Conservation (phyloP, 2,113 vertebrate species). For the Corvus hawaiiensis region DNA sequence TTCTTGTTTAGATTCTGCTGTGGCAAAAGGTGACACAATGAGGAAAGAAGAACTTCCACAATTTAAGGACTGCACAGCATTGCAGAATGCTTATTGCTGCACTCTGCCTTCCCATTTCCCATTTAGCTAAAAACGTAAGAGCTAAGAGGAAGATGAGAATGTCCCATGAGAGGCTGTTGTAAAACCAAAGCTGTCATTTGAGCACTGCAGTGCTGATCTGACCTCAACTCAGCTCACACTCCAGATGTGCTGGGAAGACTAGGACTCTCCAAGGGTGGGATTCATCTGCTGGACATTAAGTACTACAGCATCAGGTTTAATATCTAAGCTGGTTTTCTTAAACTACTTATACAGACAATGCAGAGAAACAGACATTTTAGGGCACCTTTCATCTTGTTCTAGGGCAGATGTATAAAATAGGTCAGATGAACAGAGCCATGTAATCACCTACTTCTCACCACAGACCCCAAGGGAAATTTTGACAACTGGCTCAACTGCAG, state of each 20-base stretch:
- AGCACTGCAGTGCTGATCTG: background rate
- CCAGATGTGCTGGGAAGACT: background rate
- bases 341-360: background rate
- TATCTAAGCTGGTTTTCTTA: background rate
- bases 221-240: background rate
- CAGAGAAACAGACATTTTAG: background rate
- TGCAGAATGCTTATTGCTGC: background rate
- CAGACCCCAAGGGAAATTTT: background rate
- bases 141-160: background rate
- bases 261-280: background rate
- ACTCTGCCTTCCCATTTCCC: background rate
- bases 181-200: background rate
- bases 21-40: background rate
- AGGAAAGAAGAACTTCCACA: background rate
- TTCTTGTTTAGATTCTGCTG: background rate
- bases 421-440: slow-evolving; percentile 9
- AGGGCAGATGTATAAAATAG: background rate
- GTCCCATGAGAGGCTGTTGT: background rate
- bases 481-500: background rate
- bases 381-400: background rate
- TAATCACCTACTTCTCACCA: slow-evolving; percentile 6
- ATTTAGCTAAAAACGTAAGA: background rate
- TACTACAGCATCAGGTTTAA: background rate
- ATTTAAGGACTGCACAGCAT: background rate
- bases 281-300: background rate